Evolutionary conservation across 2,113 vertebrate genomes (phyloP), one percentile per base, ranked within the genome.

Genomic region (Onychostoma macrolepis): DNA sequence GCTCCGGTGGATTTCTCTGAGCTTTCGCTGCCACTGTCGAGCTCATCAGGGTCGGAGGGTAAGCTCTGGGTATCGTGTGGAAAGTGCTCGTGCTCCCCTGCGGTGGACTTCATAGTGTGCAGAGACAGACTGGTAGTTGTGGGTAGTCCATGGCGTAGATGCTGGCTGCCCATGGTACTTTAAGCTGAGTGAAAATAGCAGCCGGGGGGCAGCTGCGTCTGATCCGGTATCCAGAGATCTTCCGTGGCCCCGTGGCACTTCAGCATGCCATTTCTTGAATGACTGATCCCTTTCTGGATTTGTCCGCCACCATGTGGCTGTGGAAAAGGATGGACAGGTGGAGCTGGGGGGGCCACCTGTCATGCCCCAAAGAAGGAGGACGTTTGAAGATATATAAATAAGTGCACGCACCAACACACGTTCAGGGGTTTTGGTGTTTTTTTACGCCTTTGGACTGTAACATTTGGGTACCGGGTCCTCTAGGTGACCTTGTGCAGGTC

Each of bases 131-230:
- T 90, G 90, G 61, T 85, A 75, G 36, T 87, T 91, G 87, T 83
- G 83, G 24, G 75, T 74, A 85, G 88, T 85, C 86, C 87, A 81
- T 74, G 79, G 90, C 81, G 76, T 53, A 83, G 88, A 85, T 88
- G 83, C 86, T 89, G 89, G 86, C 89, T 91, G 81, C 90, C 92
- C 93, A 91, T 92, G 41, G 38, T 91, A 92, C 94, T 92, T 92
- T 94, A 92, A 91, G 91, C 90, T 87, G 91, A 90, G 94, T 94
- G 95, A 94, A 95, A 95, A 95, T 95, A 96, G 94, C 91, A 91
- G 87, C 91, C 90, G 90, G 91, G 80, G 85, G 86, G 91, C 91
- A 95, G 94, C 95, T 95, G 95, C 93, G 92, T 92, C 94, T 89
- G 93, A 96, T 96, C 94, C 94, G 93, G 94, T 95, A 94, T 95